Percentiles rank a stretch among this genome's conserved stretches.
These are phyloP conservation scores for Meghimatium bilineatum DNA, from an alignment of 2,888 invertebrate genomes.

Conservation along the genomic window DNA sequence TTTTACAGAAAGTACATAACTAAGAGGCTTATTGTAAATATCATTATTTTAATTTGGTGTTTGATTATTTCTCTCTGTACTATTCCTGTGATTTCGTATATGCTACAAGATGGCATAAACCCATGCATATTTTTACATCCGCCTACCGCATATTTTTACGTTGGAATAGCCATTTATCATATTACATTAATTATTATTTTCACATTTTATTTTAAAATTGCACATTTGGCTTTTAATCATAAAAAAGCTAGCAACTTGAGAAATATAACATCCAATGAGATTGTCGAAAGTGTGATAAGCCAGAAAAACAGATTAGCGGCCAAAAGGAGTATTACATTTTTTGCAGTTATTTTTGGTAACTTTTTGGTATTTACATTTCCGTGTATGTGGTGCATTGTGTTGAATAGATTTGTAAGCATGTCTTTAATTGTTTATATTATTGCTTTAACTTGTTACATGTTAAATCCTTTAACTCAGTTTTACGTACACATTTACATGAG, in stretches of 20 bases:
- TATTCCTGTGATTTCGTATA: not conserved
- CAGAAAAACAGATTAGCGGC: not conserved
- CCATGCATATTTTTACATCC: not conserved
- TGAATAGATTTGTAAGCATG: not conserved
- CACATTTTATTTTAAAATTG: constrained; percentile 10
- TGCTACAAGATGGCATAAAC: not conserved
- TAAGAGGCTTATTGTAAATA: not conserved
- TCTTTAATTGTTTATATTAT: not conserved
- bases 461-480: no score
- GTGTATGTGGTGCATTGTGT: not conserved
- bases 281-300: not conserved
- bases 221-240: not conserved
- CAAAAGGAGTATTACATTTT: constrained; percentile 1
- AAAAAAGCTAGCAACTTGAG: not conserved
- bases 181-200: not conserved
- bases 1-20: not conserved
- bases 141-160: not conserved
- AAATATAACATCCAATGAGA: not conserved
- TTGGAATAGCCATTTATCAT: not conserved
- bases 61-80: not conserved
- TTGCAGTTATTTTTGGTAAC: not conserved
- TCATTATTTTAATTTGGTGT: not conserved
- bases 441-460: no score
- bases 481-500: no score
- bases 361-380: not conserved